Percentiles rank a stretch among this genome's conserved stretches.
phyloP scores from a whole-genome alignment of 2,113 vertebrate species.

The Geococcyx californianus region DNA sequence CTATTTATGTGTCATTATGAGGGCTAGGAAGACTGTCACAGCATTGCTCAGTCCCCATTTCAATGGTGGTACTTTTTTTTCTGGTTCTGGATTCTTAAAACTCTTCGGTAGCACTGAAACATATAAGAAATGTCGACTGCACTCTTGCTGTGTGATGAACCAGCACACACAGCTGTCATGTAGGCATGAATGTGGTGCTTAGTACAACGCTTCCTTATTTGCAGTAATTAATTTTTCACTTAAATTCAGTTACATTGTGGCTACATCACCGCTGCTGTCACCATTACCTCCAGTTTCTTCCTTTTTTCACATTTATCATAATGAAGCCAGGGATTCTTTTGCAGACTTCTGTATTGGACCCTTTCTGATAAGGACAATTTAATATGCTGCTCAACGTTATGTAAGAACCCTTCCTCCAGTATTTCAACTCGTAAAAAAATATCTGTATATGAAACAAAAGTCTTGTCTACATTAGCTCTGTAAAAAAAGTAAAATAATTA shows the following conservation, averaged over 20 bases:
- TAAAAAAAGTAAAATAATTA: background rate
- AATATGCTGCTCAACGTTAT: background rate
- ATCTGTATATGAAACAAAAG: background rate
- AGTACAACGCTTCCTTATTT: background rate
- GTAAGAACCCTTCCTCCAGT: background rate
- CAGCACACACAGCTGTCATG: background rate
- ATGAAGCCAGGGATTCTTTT: background rate
- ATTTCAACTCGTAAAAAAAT: background rate
- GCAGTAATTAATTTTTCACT: conserved; percentile 22
- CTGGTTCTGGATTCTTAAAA: background rate
- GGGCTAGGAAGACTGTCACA: background rate
- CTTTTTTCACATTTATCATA: background rate
- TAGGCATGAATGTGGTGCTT: background rate
- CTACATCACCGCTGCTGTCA: background rate
- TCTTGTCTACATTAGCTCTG: background rate
- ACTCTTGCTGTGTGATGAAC: background rate
- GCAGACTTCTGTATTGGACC: background rate
- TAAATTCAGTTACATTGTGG: background rate
- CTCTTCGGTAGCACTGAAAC: background rate
- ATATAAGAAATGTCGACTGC: background rate
- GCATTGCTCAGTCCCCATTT: background rate
- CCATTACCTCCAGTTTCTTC: background rate
- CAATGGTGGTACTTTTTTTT: background rate
- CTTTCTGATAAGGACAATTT: background rate
- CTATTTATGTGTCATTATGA: background rate